phyloP scores from a whole-genome alignment of 2,888 invertebrate genomes.

The Seladonia tumulorum region DNA sequence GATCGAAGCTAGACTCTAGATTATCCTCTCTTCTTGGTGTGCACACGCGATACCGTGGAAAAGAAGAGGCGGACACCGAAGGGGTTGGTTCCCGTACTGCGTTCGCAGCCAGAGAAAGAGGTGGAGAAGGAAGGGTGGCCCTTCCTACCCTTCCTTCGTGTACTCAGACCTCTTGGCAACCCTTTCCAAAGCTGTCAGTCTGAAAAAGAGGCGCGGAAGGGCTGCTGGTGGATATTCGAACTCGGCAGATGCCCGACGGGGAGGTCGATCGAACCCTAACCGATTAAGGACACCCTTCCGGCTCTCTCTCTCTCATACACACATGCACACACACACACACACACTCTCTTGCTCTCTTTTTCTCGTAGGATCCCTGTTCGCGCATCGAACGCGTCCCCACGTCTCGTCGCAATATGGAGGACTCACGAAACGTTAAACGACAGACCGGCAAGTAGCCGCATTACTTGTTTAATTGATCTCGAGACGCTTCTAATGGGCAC shows the following conservation, averaged over 20 bases:
- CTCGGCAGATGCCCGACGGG: slow-evolving; percentile 59
- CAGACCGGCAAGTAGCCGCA: slow-evolving; percentile 19
- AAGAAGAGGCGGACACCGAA: slow-evolving; percentile 14
- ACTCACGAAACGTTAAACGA: slow-evolving; percentile 39
- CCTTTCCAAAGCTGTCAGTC: slow-evolving; percentile 57
- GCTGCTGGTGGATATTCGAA: slow-evolving; percentile 59
- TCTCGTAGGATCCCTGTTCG: not conserved
- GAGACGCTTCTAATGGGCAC: slow-evolving; percentile 28
- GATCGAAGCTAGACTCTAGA: not conserved
- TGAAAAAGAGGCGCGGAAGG: slow-evolving; percentile 61
- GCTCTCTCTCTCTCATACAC: not conserved
- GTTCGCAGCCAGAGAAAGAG: slow-evolving; percentile 15
- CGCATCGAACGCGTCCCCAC: not conserved
- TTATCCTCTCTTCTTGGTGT: slow-evolving; percentile 13
- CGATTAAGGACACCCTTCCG: slow-evolving; percentile 60
- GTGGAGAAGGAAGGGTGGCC: slow-evolving; percentile 31
- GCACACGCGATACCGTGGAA: slow-evolving; percentile 30
- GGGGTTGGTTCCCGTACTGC: not conserved
- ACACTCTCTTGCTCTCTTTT: not conserved
- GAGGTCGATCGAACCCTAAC: slow-evolving; percentile 56
- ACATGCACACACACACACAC: not conserved
- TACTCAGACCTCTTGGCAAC: slow-evolving; percentile 57
- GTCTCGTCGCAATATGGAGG: slow-evolving; percentile 10
- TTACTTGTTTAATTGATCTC: slow-evolving; percentile 56
- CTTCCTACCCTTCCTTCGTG: not conserved